These are phyloP conservation scores for Philhelius pedissequus DNA, from an alignment of 2,888 invertebrate species.

Conservation along the genomic window DNA sequence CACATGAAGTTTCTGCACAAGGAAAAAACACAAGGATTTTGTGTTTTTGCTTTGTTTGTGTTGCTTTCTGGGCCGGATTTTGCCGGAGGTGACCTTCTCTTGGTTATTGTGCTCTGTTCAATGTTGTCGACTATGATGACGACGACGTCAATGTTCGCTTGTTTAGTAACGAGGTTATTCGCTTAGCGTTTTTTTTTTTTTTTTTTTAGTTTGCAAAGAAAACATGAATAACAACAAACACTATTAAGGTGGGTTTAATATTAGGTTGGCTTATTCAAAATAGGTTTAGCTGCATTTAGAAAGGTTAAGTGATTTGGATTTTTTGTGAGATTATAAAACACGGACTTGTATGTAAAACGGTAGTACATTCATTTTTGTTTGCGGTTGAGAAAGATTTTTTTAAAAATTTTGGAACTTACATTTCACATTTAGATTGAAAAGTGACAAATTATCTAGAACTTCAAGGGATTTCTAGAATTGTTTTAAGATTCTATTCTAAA, in stretches of 20 bases:
- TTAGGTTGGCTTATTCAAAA: neutral
- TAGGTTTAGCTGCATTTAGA: neutral
- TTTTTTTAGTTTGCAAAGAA: neutral
- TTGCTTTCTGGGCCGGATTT: conserved; percentile 4
- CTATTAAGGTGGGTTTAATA: neutral
- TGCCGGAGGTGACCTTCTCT: conserved; percentile 60
- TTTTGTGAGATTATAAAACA: neutral
- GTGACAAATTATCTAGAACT: too few relatives aligned
- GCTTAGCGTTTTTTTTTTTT: neutral
- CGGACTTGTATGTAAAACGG: too few relatives aligned
- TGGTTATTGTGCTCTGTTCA: neutral
- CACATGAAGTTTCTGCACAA: conserved; percentile 6
- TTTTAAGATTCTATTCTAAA: too few relatives aligned
- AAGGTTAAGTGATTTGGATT: neutral
- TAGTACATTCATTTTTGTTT: too few relatives aligned
- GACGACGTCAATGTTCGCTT: conserved; percentile 46
- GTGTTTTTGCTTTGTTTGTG: neutral
- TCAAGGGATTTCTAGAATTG: too few relatives aligned
- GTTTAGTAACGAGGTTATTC: conserved; percentile 39
- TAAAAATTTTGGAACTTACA: too few relatives aligned
- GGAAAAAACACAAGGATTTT: conserved; percentile 24
- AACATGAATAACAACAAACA: neutral
- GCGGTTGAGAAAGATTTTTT: too few relatives aligned
- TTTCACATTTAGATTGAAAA: too few relatives aligned
- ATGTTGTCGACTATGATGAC: neutral